Conservation (phyloP, 2,113 vertebrate genomes). For the Otis tarda region DNA sequence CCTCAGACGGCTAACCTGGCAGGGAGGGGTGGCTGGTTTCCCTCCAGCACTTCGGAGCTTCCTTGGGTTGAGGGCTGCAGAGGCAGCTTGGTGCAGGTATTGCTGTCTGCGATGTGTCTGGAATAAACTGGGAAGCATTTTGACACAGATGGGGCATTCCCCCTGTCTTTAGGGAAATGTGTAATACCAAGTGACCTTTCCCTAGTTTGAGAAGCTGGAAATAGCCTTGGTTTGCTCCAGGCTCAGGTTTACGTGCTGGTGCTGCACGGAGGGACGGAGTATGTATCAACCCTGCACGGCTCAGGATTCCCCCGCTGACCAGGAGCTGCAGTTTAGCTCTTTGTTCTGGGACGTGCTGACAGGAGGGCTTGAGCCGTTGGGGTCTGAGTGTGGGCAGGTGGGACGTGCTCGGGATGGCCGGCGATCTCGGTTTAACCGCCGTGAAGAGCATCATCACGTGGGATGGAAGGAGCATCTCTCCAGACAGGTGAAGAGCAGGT, state of each 20-base stretch:
- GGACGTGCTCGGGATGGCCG: neutral
- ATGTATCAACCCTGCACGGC: too few relatives aligned
- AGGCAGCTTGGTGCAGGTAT: neutral
- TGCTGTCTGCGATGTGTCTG: rapidly evolving
- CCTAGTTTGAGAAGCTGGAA: neutral
- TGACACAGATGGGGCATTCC: neutral
- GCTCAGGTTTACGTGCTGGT: neutral
- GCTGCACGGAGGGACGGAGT: rapidly evolving
- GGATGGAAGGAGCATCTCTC: neutral
- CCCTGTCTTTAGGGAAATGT: neutral
- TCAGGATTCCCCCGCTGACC: neutral
- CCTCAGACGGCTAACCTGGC: neutral
- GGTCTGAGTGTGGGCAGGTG: neutral
- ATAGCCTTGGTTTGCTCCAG: neutral
- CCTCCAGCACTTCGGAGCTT: neutral
- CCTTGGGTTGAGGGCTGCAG: neutral
- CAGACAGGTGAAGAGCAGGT: neutral
- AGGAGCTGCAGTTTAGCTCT: neutral
- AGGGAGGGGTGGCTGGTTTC: neutral
- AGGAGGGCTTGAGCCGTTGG: neutral
- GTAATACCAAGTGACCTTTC: rapidly evolving
- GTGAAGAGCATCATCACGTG: rapidly evolving
- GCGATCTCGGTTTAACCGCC: neutral
- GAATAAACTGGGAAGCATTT: neutral
- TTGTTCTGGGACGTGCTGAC: neutral